A percentile compares a stretch with the other conserved stretches of the same genome.
Conservation (phyloP, 2,113 vertebrate species). For the Albula goreensis region DNA sequence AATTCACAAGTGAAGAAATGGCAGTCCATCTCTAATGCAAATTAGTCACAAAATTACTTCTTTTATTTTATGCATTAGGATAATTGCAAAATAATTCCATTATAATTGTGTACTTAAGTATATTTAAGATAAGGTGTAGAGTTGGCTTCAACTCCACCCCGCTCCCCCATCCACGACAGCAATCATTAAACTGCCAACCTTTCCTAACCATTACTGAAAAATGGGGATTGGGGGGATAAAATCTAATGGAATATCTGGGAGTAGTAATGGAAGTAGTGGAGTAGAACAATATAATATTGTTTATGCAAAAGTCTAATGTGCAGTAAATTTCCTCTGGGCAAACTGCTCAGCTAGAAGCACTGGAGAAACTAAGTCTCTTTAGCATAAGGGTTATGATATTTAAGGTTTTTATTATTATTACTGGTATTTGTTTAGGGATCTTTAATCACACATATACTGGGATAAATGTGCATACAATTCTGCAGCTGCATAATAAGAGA, state of each 20-base stretch:
- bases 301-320: slow-evolving; percentile 23
- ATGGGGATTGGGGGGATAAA: slow-evolving; percentile 2
- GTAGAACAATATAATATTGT: slow-evolving; percentile 24
- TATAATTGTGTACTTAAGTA: slow-evolving; percentile 45
- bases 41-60: slow-evolving; percentile 43
- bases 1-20: slow-evolving; percentile 21
- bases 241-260: neutral
- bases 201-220: slow-evolving; percentile 26
- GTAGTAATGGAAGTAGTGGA: slow-evolving; percentile 19
- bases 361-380: neutral
- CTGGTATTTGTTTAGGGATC: neutral
- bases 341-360: neutral
- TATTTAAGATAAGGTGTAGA: slow-evolving; percentile 38
- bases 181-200: slow-evolving; percentile 30
- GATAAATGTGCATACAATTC: neutral
- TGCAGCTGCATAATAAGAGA: neutral
- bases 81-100: slow-evolving; percentile 41
- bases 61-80: slow-evolving; percentile 37
- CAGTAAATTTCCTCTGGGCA: slow-evolving; percentile 9
- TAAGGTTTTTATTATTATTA: neutral
- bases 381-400: slow-evolving; percentile 1
- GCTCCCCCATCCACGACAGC: neutral
- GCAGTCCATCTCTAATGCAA: slow-evolving; percentile 46
- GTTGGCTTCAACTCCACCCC: neutral
- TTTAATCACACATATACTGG: neutral